Evolutionary conservation across 2,113 vertebrate species (phyloP).

Genomic region (Dunckerocampus dactyliophorus): DNA sequence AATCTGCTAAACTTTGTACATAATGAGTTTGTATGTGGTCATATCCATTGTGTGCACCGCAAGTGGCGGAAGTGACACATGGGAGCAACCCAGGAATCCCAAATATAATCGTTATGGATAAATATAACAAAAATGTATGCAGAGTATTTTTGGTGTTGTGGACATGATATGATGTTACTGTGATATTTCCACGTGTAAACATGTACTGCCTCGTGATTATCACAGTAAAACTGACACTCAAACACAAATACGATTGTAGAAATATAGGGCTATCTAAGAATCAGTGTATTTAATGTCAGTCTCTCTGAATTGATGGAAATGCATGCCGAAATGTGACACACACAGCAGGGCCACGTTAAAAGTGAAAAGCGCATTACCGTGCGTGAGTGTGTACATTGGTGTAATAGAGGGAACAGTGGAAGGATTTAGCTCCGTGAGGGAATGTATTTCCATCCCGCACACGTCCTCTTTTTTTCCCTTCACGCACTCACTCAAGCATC

Average conservation of each 20-base stretch:
- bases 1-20: too few species aligned
- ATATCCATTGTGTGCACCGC: too few species aligned
- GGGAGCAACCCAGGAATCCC: too few species aligned
- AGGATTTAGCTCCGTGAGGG: constrained; percentile 17
- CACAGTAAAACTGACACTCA: not conserved
- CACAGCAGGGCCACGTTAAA: not conserved
- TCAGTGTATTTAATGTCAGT: not conserved
- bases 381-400: not conserved
- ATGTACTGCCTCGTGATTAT: not conserved
- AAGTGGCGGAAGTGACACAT: too few species aligned
- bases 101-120: too few species aligned
- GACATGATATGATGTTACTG: too few species aligned
- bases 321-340: not conserved
- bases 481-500: constrained; percentile 12
- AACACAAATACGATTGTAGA: too few species aligned
- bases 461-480: constrained; percentile 14
- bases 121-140: too few species aligned
- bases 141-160: too few species aligned
- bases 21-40: too few species aligned
- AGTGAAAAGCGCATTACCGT: not conserved
- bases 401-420: constrained; percentile 4
- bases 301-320: not conserved
- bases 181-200: not conserved
- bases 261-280: too few species aligned
- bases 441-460: constrained; percentile 27